Evolutionary conservation across 2,888 invertebrate genomes (phyloP), one percentile per base, ranked within the genome.

Genomic region (Pardosa pseudoannulata): DNA sequence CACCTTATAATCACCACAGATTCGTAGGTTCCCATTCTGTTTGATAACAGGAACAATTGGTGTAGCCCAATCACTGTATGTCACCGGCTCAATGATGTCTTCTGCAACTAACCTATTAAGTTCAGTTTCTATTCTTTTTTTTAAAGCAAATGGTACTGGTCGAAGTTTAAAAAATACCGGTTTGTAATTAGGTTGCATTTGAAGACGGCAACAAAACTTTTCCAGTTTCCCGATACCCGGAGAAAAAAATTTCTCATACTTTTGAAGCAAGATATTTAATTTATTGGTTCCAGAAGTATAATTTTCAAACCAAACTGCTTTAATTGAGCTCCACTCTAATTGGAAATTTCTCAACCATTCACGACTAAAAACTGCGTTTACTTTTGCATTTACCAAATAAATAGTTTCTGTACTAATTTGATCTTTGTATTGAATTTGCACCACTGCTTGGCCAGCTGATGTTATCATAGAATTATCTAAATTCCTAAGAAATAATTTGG

Each of bases 1-100:
- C 74, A 86, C 88, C 81, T 91, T 90, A 67, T 89, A 90, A 89
- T 91, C 90, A 6, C 90, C 89, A 88, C 90, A 91, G 23, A 91
- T 88, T 72, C 90, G 64, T 64, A 74, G 64, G 39, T 74, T 74
- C 39, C 74, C 74, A 64, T 74, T 74, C 64, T 74, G 74, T 41
- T 74, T 74, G 28, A 74, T 64, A 74, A 74, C 74, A 64, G 74
- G 74, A 64, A 74, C 74, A 62, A 64, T 74, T 74, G 74, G 74
- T 64, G 74, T 64, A 64, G 74, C 74, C 74, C 74, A 74, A 64
- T 74, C 74, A 74, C 74, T 64, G 64, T 74, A 74, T 74, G 62
- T 74, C 62, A 74, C 74, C 39, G 74, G 64, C 64, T 74, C 64
- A 64, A 74, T 74, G 64, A 74, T 74, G 64, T 74, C 74, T 74